phyloP scores from a whole-genome alignment of 2,888 invertebrate species.

The Acrobasis consociella region DNA sequence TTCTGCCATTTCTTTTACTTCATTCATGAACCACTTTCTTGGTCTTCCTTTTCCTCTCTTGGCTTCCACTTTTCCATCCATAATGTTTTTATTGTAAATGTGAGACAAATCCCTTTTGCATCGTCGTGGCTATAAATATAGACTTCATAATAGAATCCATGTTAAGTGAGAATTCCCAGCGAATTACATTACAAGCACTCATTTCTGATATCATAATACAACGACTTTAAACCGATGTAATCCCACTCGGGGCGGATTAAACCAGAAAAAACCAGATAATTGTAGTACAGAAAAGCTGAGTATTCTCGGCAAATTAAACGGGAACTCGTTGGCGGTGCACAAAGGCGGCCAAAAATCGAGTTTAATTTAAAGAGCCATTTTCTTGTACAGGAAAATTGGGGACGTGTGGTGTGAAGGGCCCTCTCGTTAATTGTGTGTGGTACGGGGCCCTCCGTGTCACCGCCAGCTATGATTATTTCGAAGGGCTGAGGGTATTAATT shows the following conservation, averaged over 20 bases:
- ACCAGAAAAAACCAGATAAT: slow-evolving; percentile 44
- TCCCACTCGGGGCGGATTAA: slow-evolving; percentile 37
- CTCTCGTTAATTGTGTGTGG: slow-evolving; percentile 72
- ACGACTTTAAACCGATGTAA: slow-evolving; percentile 41
- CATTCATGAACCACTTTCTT: too few species aligned
- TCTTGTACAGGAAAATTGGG: slow-evolving; percentile 41
- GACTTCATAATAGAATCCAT: too few species aligned
- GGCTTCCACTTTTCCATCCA: too few species aligned
- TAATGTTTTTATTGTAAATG: too few species aligned
- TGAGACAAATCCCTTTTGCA: too few species aligned
- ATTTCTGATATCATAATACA: slow-evolving; percentile 34
- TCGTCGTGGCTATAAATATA: too few species aligned
- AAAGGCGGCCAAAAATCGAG: slow-evolving; percentile 35
- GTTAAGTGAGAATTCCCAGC: slow-evolving; percentile 14
- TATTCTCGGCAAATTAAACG: slow-evolving; percentile 30
- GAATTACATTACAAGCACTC: slow-evolving; percentile 14
- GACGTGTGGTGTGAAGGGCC: slow-evolving; percentile 58
- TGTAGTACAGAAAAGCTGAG: slow-evolving; percentile 31
- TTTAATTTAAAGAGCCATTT: slow-evolving; percentile 38
- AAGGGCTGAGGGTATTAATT: slow-evolving; percentile 57
- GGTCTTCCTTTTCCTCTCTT: too few species aligned
- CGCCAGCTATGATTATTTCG: slow-evolving; percentile 48
- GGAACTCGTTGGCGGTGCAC: slow-evolving; percentile 29
- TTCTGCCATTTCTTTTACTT: too few species aligned
- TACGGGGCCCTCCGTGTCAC: slow-evolving; percentile 29